Evolutionary conservation across 2,888 invertebrate genomes (phyloP).

Genomic region (Meganola albula): DNA sequence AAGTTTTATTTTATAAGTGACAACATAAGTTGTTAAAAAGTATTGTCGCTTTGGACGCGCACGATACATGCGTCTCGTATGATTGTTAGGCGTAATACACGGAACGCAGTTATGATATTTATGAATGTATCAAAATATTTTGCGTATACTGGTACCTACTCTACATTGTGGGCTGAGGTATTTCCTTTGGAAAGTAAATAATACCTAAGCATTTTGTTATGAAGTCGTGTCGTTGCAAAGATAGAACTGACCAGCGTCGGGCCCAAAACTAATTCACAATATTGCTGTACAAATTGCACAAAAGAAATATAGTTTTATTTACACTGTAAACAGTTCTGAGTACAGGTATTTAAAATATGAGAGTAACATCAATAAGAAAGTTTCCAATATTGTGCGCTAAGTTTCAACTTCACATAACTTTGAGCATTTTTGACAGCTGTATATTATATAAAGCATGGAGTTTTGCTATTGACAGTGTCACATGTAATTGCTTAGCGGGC

Average conservation of each 20-base stretch:
- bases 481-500: conserved; percentile 44
- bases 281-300: conserved; percentile 64
- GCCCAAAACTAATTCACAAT: conserved; percentile 43
- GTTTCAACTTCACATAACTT: conserved; percentile 72
- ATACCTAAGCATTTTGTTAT: no score
- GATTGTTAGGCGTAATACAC: no score
- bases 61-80: conserved; percentile 19
- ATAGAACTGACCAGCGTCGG: conserved; percentile 32
- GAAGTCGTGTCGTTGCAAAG: conserved; percentile 17
- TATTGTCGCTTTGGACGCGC: no score
- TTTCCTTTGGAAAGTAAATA: no score
- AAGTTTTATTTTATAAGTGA: no score
- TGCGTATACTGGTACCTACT: no score
- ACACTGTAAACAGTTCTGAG: conserved; percentile 67
- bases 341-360: conserved; percentile 64
- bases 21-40: no score
- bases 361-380: conserved; percentile 68
- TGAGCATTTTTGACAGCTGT: conserved; percentile 75
- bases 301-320: conserved; percentile 59
- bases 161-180: no score
- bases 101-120: no score
- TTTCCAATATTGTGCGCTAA: conserved; percentile 74
- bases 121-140: conserved; percentile 20
- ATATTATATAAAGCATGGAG: conserved; percentile 66
- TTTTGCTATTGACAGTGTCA: conserved; percentile 75